phyloP scores from a whole-genome alignment of 1,140 invertebrate species.

The Drosophila busckii region DNA sequence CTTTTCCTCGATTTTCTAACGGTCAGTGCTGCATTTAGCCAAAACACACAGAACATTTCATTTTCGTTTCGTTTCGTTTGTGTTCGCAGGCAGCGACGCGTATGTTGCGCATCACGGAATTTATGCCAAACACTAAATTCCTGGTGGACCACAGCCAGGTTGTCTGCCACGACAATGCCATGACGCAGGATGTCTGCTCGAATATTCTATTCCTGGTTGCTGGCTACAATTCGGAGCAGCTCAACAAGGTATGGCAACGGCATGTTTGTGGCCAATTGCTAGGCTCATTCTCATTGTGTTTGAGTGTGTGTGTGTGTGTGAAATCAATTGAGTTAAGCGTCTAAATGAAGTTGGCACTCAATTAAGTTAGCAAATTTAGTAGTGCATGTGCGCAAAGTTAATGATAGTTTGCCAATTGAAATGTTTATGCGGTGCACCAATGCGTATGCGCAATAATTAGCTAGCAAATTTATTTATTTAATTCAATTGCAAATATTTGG shows the following conservation, averaged over 20 bases:
- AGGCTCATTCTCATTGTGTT: slow-evolving; percentile 4
- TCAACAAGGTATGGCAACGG: slow-evolving; percentile 70
- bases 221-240: slow-evolving; percentile 80
- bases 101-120: slow-evolving; percentile 81
- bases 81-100: slow-evolving; percentile 77
- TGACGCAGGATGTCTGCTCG: slow-evolving; percentile 80
- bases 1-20: slow-evolving; percentile 59
- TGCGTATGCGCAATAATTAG: too few species aligned
- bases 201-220: slow-evolving; percentile 82
- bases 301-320: slow-evolving; percentile 13
- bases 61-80: slow-evolving; percentile 8
- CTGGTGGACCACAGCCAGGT: slow-evolving; percentile 79
- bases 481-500: too few species aligned
- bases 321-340: slow-evolving; percentile 41
- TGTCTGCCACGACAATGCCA: slow-evolving; percentile 80
- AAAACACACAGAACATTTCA: slow-evolving; percentile 10
- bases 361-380: slow-evolving; percentile 36
- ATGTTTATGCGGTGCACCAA: too few species aligned
- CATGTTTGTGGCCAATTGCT: not conserved
- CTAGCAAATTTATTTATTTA: too few species aligned
- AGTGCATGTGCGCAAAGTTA: too few species aligned
- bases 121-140: slow-evolving; percentile 80
- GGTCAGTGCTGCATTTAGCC: slow-evolving; percentile 28
- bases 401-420: slow-evolving; percentile 6
- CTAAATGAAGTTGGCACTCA: slow-evolving; percentile 60